Base-by-base conservation (phyloP, 2,113 vertebrate species). In the Prinia subflava region DNA sequence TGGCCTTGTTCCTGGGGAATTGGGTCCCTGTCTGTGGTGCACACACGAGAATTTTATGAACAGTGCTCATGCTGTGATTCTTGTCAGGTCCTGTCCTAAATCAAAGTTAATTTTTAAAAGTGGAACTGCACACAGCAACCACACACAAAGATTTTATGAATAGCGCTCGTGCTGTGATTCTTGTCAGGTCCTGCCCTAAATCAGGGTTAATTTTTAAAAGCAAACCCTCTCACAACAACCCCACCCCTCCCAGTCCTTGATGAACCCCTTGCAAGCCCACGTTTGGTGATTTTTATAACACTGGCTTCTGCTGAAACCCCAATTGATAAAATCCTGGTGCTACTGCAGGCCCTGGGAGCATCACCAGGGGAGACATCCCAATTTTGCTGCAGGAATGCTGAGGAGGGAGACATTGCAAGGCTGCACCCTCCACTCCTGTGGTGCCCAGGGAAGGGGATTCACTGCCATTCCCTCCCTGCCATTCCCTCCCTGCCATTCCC, bases 241-340 rank as follows among this genome's bases (percentile, higher is more conserved):
- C 10, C 57, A 35, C 55, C 67, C 67, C 41, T 77, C 14, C 9
- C 41, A 35, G 41, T n/a, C 33, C n/a, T 71, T 16, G 20, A 7
- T 5, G 4, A 49, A n/a, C 67, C 67, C 15, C 31, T 41, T 8
- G 17, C 56, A 31, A 31, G 41, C 2, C 25, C 80, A 16, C 35
- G 13, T 47, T 70, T 62, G 67, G 79, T 6, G 47, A 31, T 30
- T 15, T 83, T 63, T 19, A 30, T 57, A 30, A 18, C 44, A 0
- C 15, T 24, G 68, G 9, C 10, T 83, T 31, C 3, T 4, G 24
- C 67, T 46, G 60, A 30, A 70, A 83, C 41, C 31, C 30, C 60
- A 17, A 5, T 8, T 24, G 4, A 0, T 7, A 49, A 27, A 69
- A 33, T 15, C 35, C 67, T 4, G 3, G 7, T 8, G 42, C 50